phyloP scores from a whole-genome alignment of 2,113 vertebrate species.

The Dasypus novemcinctus region DNA sequence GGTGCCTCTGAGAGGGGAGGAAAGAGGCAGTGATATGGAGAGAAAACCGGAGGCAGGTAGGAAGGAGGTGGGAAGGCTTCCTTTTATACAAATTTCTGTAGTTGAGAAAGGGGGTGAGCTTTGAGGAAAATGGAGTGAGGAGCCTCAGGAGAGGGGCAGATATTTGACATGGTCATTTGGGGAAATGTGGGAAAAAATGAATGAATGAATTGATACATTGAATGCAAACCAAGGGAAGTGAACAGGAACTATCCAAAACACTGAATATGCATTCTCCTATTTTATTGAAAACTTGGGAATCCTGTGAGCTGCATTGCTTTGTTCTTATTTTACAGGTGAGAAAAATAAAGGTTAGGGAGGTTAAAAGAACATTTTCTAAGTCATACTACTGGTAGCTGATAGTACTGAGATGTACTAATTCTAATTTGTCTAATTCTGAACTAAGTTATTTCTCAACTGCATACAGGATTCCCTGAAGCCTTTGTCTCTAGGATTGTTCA shows the following conservation, averaged over 20 bases:
- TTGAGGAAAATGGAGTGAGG: background rate
- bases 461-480: too few species aligned
- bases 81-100: too few species aligned
- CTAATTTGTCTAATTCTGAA: background rate
- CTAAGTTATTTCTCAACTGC: background rate
- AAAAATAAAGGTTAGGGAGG: background rate
- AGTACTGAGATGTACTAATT: background rate
- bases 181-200: background rate
- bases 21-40: too few species aligned
- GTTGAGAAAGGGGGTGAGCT: background rate
- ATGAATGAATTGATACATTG: fast-evolving
- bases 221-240: fast-evolving
- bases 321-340: too few species aligned
- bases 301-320: background rate
- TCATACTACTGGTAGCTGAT: background rate
- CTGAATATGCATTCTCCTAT: fast-evolving
- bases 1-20: too few species aligned
- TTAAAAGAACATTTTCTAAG: background rate
- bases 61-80: too few species aligned
- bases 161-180: background rate
- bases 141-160: background rate
- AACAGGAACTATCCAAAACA: background rate
- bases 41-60: too few species aligned
- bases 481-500: background rate
- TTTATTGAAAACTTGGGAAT: background rate